Evolutionary conservation across 1,140 invertebrate genomes (phyloP).

Genomic region (Papilio machaon): DNA sequence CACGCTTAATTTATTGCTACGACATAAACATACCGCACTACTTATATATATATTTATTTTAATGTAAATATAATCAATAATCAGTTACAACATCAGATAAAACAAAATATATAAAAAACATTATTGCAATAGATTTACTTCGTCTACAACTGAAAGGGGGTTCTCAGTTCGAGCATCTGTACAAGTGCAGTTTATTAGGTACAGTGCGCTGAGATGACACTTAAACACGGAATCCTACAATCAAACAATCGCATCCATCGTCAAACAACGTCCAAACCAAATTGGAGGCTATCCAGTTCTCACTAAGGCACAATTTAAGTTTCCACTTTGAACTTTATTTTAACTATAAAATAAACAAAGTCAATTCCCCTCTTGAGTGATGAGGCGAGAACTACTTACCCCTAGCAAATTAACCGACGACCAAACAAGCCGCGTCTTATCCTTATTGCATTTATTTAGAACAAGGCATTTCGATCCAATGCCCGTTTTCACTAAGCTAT

Average conservation of each 20-base stretch:
- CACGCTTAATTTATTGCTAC: conserved; percentile 81
- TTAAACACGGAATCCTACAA: conserved; percentile 37
- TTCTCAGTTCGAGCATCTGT: conserved; percentile 55
- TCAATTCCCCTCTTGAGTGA: conserved; percentile 64
- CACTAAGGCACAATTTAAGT: conserved; percentile 81
- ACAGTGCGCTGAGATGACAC: conserved; percentile 59
- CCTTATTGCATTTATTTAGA: conserved; percentile 16
- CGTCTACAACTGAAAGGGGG: conserved; percentile 67
- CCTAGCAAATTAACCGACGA: conserved; percentile 42
- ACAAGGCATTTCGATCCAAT: conserved; percentile 33
- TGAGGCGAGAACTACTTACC: conserved; percentile 53
- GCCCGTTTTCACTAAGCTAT: not conserved
- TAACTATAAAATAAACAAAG: conserved; percentile 75
- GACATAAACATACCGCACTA: conserved; percentile 74
- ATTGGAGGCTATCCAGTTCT: conserved; percentile 70
- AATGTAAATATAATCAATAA: conserved; percentile 76
- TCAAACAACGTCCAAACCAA: conserved; percentile 57
- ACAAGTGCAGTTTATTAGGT: conserved; percentile 51
- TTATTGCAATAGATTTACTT: conserved; percentile 75
- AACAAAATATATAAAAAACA: conserved; percentile 74
- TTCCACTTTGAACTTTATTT: conserved; percentile 79
- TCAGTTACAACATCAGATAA: conserved; percentile 77
- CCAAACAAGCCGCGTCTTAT: conserved; percentile 24
- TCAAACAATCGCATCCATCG: conserved; percentile 34
- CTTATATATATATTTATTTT: conserved; percentile 56